These are phyloP conservation scores for Gadus macrocephalus DNA, from an alignment of 2,113 vertebrate species.

Conservation along the genomic window DNA sequence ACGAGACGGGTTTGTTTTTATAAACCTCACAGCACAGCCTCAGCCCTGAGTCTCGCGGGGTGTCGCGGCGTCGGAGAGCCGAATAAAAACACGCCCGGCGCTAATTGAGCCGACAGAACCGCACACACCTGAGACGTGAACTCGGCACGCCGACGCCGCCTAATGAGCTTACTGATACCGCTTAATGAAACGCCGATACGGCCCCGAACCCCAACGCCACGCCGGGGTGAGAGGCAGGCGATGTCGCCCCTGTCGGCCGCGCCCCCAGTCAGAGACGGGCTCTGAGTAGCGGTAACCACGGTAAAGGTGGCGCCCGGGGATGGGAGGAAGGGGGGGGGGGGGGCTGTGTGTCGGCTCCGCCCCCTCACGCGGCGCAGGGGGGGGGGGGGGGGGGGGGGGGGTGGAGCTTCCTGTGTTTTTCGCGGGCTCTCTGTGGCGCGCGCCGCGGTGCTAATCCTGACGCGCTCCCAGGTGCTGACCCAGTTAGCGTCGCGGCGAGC, in stretches of 20 bases:
- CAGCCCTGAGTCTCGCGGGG: no score
- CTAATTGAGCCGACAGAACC: constrained; percentile 58
- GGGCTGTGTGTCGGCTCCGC: background rate
- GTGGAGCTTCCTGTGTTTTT: background rate
- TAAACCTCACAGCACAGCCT: no score
- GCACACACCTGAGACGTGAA: constrained; percentile 33
- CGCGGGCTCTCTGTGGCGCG: constrained; percentile 1
- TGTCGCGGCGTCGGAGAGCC: background rate
- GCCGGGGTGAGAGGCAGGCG: constrained; percentile 18
- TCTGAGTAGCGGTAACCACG: no score
- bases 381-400: background rate
- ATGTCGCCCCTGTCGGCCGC: no score
- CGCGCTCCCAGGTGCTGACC: no score
- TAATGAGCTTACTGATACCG: constrained; percentile 27
- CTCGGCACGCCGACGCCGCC: constrained; percentile 49
- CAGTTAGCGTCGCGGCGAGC: no score
- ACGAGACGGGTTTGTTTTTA: no score
- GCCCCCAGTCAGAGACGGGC: no score
- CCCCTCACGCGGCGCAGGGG: background rate
- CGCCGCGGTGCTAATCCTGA: no score
- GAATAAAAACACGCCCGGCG: constrained; percentile 41
- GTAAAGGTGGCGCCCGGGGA: background rate
- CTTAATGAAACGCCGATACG: constrained; percentile 28
- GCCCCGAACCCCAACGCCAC: constrained; percentile 24
- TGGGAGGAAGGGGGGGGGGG: background rate